These are phyloP conservation scores for Aspidiotus destructor DNA, from an alignment of 2,888 invertebrate genomes.

Conservation along the genomic window DNA sequence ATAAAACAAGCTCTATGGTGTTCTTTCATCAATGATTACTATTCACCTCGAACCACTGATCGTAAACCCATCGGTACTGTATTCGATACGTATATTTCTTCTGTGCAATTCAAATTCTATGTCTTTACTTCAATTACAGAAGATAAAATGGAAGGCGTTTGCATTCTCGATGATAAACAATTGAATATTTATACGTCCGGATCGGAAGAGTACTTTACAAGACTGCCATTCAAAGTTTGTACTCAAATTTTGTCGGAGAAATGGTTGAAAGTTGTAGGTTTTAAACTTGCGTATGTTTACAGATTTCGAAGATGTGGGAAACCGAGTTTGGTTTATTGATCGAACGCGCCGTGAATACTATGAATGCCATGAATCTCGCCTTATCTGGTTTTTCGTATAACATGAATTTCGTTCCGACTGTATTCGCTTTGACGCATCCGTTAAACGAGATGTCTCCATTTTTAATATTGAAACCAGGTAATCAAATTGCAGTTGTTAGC, in stretches of 20 bases:
- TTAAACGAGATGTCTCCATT: conserved; percentile 84
- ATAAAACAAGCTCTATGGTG: conserved; percentile 74
- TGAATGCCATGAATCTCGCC: conserved; percentile 18
- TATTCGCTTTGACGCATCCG: conserved; percentile 81
- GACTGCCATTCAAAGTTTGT: conserved; percentile 57
- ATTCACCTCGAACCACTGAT: neutral
- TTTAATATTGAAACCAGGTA: conserved; percentile 57
- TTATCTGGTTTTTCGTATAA: conserved; percentile 7
- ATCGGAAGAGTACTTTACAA: conserved; percentile 73
- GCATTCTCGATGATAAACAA: conserved; percentile 64
- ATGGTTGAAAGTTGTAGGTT: conserved; percentile 12
- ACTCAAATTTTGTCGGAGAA: neutral
- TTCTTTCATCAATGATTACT: conserved; percentile 42
- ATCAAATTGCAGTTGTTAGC: conserved; percentile 33
- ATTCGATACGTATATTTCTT: neutral
- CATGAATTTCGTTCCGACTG: conserved; percentile 51
- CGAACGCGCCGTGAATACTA: conserved; percentile 49
- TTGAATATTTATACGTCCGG: conserved; percentile 66
- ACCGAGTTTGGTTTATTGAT: conserved; percentile 76
- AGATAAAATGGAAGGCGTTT: conserved; percentile 48
- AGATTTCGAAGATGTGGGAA: conserved; percentile 72
- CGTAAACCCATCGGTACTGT: neutral
- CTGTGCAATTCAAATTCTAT: neutral
- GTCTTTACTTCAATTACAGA: conserved; percentile 18
- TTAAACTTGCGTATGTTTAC: conserved; percentile 42